Conservation (phyloP, 2,113 vertebrate species). For the Antechinus flavipes region DNA sequence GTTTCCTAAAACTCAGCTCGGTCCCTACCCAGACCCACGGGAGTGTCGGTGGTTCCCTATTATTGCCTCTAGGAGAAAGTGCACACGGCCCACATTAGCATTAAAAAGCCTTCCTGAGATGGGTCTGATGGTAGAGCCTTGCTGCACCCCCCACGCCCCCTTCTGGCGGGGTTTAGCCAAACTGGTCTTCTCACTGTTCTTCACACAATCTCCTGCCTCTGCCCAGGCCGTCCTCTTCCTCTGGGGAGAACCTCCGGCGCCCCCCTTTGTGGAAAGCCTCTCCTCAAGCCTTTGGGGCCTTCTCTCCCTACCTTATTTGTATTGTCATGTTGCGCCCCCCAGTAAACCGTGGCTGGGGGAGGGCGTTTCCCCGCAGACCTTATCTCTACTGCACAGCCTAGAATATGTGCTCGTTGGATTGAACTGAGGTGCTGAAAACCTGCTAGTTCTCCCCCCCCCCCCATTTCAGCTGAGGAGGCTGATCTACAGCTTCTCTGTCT, state of each 20-base stretch:
- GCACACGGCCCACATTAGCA: not conserved
- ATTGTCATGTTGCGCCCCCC: not conserved
- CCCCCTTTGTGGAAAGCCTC: not conserved
- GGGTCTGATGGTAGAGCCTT: not conserved
- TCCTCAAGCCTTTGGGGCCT: not conserved
- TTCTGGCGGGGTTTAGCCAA: not conserved
- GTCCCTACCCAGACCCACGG: not conserved
- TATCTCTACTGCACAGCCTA: not conserved
- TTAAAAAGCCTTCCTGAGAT: not conserved
- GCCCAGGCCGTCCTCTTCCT: not conserved
- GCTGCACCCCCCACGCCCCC: not conserved
- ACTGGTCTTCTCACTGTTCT: not conserved
- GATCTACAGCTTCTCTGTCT: rapidly evolving
- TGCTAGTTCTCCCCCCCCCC: not conserved
- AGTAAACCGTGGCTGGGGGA: not conserved
- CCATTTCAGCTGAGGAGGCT: not conserved
- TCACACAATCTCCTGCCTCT: not conserved
- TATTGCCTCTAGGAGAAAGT: not conserved
- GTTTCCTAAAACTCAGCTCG: not conserved
- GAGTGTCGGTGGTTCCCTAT: not conserved
- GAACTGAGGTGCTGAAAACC: not conserved
- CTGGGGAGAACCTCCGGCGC: not conserved
- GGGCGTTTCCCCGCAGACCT: not conserved
- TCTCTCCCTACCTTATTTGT: not conserved
- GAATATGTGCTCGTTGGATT: not conserved